These are phyloP conservation scores for Octopus bimaculoides DNA, from an alignment of 1,140 invertebrate species.

Conservation along the genomic window DNA sequence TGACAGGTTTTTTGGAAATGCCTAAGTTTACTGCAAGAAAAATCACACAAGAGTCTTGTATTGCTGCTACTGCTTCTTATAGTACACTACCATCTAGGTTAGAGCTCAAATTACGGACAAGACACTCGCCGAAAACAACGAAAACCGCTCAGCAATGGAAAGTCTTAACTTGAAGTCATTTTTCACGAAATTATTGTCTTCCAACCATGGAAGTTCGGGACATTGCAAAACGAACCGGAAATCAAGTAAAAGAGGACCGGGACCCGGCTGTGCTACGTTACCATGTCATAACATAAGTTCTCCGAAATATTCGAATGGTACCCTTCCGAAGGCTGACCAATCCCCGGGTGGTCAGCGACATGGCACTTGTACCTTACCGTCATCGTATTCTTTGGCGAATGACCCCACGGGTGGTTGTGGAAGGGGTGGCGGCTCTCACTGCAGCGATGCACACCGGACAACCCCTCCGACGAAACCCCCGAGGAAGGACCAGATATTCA, in stretches of 20 bases:
- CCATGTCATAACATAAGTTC: neutral
- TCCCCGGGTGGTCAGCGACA: no score
- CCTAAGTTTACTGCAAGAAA: neutral
- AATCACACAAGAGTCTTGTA: neutral
- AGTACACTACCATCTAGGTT: no score
- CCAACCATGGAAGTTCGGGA: conserved; percentile 6
- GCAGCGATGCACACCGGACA: neutral
- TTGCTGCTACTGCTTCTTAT: no score
- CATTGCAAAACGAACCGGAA: conserved; percentile 3
- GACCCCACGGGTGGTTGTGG: neutral
- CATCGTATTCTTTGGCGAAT: neutral
- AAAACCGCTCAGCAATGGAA: conserved; percentile 1
- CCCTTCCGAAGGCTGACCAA: neutral
- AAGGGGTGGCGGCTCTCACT: neutral
- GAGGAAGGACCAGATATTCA: conserved; percentile 37
- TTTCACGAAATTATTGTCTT: conserved; percentile 4
- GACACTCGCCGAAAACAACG: neutral
- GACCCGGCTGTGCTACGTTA: neutral
- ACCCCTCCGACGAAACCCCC: conserved; percentile 40
- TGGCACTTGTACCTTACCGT: neutral
- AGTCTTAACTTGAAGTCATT: conserved; percentile 10
- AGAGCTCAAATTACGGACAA: neutral
- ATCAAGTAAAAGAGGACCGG: neutral
- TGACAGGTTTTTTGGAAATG: neutral
- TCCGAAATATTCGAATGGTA: conserved; percentile 5